Percentiles rank a stretch among this genome's conserved stretches.
Evolutionary conservation across 2,113 vertebrate species (phyloP).

Genomic region (Vidua macroura): DNA sequence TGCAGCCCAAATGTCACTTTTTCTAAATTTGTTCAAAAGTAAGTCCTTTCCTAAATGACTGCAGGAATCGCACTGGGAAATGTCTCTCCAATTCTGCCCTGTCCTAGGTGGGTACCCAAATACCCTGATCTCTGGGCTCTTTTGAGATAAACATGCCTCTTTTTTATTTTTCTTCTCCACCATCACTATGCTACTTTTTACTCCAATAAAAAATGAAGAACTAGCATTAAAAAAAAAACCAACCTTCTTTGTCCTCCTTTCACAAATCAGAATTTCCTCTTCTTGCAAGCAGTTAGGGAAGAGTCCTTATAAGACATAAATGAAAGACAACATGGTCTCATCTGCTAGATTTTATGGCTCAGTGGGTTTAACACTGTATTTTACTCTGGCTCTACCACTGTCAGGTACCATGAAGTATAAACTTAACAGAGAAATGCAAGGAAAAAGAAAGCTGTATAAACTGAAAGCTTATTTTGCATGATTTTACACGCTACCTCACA

Average conservation of each 20-base stretch:
- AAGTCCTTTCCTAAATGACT: not conserved
- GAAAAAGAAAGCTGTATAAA: not conserved
- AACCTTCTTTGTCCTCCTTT: not conserved
- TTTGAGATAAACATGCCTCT: not conserved
- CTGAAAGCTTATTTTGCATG: slow-evolving; percentile 4
- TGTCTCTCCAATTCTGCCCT: not conserved
- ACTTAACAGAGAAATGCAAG: not conserved
- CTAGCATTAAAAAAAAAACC: not conserved
- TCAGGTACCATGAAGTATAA: not conserved
- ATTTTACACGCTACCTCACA: not conserved
- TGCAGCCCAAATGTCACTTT: not conserved
- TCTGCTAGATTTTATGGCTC: not conserved
- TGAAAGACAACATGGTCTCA: not conserved
- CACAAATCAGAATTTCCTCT: not conserved
- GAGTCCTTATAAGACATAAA: not conserved
- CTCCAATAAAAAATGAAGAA: not conserved
- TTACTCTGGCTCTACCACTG: not conserved
- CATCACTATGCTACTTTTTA: not conserved
- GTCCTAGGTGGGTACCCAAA: not conserved
- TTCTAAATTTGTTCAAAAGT: not conserved
- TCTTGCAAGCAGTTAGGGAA: not conserved
- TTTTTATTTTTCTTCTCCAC: not conserved
- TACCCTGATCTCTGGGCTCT: not conserved
- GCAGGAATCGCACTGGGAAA: not conserved
- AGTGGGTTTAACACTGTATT: not conserved